Conservation (phyloP, 2,888 invertebrate species). For the Yponomeuta plumbellus region DNA sequence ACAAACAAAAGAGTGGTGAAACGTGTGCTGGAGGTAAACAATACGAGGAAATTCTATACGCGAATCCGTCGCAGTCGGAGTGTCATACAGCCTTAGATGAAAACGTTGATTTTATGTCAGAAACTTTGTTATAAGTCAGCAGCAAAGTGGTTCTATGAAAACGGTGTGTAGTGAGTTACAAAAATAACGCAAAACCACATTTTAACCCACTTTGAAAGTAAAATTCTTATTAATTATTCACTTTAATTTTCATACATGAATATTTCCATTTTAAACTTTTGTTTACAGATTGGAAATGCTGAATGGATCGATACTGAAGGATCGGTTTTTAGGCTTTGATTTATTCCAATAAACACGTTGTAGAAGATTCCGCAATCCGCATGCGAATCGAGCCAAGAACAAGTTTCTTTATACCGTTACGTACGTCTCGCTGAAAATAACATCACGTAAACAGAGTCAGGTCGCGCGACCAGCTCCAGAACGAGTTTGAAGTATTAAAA, state of each 20-base stretch:
- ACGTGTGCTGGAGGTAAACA: slow-evolving; percentile 40
- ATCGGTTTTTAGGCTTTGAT: too few relatives aligned
- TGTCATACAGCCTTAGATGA: background rate
- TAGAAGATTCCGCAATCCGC: background rate
- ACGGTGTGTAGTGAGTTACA: too few relatives aligned
- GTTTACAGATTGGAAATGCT: background rate
- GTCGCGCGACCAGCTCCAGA: slow-evolving; percentile 19
- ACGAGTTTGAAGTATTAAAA: slow-evolving; percentile 17
- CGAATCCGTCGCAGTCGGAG: background rate
- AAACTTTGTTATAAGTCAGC: background rate
- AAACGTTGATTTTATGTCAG: background rate
- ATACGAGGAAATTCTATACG: slow-evolving; percentile 40
- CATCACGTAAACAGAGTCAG: slow-evolving; percentile 42
- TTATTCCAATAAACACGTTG: background rate
- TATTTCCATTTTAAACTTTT: too few relatives aligned
- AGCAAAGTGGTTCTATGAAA: too few relatives aligned
- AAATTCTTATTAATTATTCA: too few relatives aligned
- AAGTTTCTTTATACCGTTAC: slow-evolving; percentile 62
- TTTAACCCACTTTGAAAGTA: too few relatives aligned
- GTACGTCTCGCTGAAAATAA: slow-evolving; percentile 52
- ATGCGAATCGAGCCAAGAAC: slow-evolving; percentile 34
- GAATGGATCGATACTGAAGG: background rate
- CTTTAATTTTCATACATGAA: too few relatives aligned
- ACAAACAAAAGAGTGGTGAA: slow-evolving; percentile 38
- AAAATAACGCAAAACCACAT: too few relatives aligned